Evolutionary conservation across 2,797 vertebrate genomes (phyloP), one percentile per base, ranked within the genome.

Genomic region (Hydrocynus forskahlii): DNA sequence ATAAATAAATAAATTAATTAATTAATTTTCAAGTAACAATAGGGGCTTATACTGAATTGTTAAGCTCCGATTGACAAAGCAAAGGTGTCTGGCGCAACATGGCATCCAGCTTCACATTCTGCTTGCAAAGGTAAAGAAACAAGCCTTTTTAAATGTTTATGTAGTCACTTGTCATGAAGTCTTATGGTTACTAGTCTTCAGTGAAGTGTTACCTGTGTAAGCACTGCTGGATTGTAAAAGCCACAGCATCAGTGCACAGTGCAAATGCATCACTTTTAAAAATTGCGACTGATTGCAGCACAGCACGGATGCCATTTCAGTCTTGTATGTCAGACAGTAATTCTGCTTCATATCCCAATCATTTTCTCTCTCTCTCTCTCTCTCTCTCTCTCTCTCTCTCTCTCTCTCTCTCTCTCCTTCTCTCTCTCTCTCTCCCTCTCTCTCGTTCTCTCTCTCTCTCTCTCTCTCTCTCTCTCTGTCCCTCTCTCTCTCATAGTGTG

Each of bases 271-370:
- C 8, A 73, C 8, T 38, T 25, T 19, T 57, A 38, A 2, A 73
- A 73, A 73, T 66, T 35, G 68, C 76, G 75, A 67, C 75, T 68
- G 67, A 52, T 72, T 83, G 78, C 55, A 62, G 38, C 40, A 29
- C 69, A 54, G 25, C 63, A 81, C 77, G 60, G 78, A 62, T 55
- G 45, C 17, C n/a, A 29, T 71, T 71, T 81, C 48, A 79, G 60
- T 59, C 59, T 54, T 75, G 66, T 9, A 64, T 82, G 80, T 82
- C 60, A 80, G 73, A 85, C 73, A 71, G 80, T 21, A 73, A 50
- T 52, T 75, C 75, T 59, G 54, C 60, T 67, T 66, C 59, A 70
- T 59, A 48, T 35, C 35, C 35, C 35, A 35, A 35, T 35, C 35
- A 35, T 35, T 35, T 35, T 35, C 35, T 35, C 4, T 35, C 35